Evolutionary conservation across 2,888 invertebrate genomes (phyloP).

Genomic region (Melangyna quadrimaculata): DNA sequence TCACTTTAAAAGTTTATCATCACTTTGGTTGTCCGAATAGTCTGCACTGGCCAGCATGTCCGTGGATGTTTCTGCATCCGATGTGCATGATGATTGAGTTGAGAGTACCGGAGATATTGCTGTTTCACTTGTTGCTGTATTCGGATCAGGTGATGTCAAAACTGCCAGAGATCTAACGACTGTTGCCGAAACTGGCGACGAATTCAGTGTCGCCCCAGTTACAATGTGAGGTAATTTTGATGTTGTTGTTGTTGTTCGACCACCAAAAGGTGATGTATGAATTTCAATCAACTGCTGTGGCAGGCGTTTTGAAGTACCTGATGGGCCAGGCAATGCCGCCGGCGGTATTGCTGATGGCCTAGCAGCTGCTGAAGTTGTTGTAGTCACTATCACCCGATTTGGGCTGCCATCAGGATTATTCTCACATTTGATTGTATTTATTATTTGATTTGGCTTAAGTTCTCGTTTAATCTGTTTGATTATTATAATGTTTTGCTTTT

Average conservation of each 20-base stretch:
- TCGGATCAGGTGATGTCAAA: slow-evolving; percentile 30
- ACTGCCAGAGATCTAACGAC: slow-evolving; percentile 42
- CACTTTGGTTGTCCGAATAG: slow-evolving; percentile 63
- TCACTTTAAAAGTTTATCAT: slow-evolving; percentile 68
- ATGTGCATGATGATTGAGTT: slow-evolving; percentile 59
- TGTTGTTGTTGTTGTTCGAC: too few relatives aligned
- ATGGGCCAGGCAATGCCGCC: slow-evolving; percentile 8
- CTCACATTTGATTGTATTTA: slow-evolving; percentile 58
- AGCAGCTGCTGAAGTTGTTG: slow-evolving; percentile 17
- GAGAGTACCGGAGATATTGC: slow-evolving; percentile 64
- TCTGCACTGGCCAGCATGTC: slow-evolving; percentile 55
- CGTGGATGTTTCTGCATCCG: slow-evolving; percentile 64
- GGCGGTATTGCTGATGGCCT: neutral
- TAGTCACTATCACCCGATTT: slow-evolving; percentile 45
- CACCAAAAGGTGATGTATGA: neutral
- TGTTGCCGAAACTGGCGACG: neutral
- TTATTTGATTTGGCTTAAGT: slow-evolving; percentile 61
- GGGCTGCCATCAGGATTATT: slow-evolving; percentile 48
- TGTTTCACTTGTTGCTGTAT: slow-evolving; percentile 41
- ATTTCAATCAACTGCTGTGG: slow-evolving; percentile 31
- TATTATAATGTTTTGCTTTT: slow-evolving; percentile 65
- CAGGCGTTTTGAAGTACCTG: slow-evolving; percentile 23
- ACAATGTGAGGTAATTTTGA: slow-evolving; percentile 45
- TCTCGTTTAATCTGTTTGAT: slow-evolving; percentile 63
- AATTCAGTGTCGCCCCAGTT: slow-evolving; percentile 20